Conservation (phyloP, 2,113 vertebrate genomes). For the Ageneiosus marmoratus region DNA sequence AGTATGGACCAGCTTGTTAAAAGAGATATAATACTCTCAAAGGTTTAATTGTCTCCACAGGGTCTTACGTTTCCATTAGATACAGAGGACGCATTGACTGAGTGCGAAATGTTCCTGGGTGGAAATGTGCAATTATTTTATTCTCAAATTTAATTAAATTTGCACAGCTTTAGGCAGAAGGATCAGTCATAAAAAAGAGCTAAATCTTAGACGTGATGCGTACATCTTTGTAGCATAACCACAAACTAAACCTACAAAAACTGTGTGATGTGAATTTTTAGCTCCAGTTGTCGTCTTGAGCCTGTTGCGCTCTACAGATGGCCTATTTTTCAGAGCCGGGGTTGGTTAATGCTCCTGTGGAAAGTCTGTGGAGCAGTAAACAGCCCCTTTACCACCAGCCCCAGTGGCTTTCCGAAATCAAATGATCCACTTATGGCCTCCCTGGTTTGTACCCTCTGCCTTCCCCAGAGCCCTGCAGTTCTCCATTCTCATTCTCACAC, state of each 20-base stretch:
- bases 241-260: not conserved
- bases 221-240: not conserved
- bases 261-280: not conserved
- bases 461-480: conserved; percentile 28
- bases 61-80: conserved; percentile 19
- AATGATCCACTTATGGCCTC: conserved; percentile 62
- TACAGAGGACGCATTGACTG: conserved; percentile 8
- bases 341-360: conserved; percentile 65
- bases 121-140: conserved; percentile 24
- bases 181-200: conserved; percentile 4
- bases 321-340: conserved; percentile 64
- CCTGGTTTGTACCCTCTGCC: conserved; percentile 50
- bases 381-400: conserved; percentile 57
- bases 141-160: conserved; percentile 33
- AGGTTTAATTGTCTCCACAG: conserved; percentile 28
- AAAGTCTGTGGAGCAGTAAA: conserved; percentile 56
- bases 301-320: conserved; percentile 66
- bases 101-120: conserved; percentile 10
- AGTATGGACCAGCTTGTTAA: conserved; percentile 34
- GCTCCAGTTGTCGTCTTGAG: conserved; percentile 1
- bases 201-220: not conserved
- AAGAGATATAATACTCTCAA: conserved; percentile 20
- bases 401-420: conserved; percentile 56
- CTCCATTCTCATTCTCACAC: conserved; percentile 9
- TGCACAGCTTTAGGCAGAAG: not conserved